Conservation (phyloP, 2,888 invertebrate species). For the Pasiphila rectangulata region DNA sequence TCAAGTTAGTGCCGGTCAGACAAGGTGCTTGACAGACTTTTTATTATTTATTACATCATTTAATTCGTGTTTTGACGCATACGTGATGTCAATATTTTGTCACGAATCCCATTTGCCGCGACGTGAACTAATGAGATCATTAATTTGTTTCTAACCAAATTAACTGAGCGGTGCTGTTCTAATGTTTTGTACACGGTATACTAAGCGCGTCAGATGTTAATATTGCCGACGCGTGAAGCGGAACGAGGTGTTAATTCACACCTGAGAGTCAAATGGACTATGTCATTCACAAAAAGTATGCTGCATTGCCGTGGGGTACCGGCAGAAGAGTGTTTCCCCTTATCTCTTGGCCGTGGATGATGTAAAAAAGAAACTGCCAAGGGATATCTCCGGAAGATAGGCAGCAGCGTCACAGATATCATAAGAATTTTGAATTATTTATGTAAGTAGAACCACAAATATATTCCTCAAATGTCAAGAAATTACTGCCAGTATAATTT, state of each 20-base stretch:
- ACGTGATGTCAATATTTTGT: slow-evolving; percentile 76
- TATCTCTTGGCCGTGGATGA: too few relatives aligned
- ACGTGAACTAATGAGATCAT: slow-evolving; percentile 73
- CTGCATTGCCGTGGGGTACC: too few relatives aligned
- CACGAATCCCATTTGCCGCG: slow-evolving; percentile 69
- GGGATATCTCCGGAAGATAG: too few relatives aligned
- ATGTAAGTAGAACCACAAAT: too few relatives aligned
- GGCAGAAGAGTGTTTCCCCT: too few relatives aligned
- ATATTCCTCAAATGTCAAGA: too few relatives aligned
- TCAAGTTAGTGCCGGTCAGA: slow-evolving; percentile 72
- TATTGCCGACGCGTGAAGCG: slow-evolving; percentile 44
- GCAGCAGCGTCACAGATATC: too few relatives aligned
- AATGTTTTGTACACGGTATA: slow-evolving; percentile 42
- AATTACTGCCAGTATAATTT: too few relatives aligned
- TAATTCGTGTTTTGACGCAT: slow-evolving; percentile 64
- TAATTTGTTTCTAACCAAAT: slow-evolving; percentile 74
- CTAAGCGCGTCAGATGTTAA: slow-evolving; percentile 43
- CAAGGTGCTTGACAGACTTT: slow-evolving; percentile 65
- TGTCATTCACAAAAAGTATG: too few relatives aligned
- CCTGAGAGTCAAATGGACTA: background rate
- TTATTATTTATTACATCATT: slow-evolving; percentile 58
- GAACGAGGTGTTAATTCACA: slow-evolving; percentile 24
- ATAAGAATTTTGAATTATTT: too few relatives aligned
- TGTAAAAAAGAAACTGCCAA: too few relatives aligned
- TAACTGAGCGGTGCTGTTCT: slow-evolving; percentile 67